phyloP scores from a whole-genome alignment of 2,888 invertebrate species.

The Cephus pygmeus region DNA sequence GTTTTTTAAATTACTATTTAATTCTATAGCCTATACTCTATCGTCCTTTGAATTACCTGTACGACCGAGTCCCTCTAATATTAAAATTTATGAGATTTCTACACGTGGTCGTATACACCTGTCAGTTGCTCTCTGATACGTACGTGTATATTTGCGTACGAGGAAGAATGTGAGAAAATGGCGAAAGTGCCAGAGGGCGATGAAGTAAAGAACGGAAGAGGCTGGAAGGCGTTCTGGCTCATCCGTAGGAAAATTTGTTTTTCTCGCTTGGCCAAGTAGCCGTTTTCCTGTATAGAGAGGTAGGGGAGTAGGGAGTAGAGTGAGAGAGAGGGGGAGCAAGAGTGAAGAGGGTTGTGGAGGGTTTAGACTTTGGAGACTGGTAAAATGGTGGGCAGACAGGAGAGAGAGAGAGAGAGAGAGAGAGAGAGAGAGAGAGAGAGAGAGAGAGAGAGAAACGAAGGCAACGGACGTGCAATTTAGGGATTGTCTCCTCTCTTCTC shows the following conservation, averaged over 20 bases:
- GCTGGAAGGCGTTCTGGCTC: constrained; percentile 7
- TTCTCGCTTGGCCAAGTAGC: constrained; percentile 19
- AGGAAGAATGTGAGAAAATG: not conserved
- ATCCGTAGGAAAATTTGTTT: constrained; percentile 27
- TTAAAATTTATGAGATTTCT: no score
- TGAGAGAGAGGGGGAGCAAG: not conserved
- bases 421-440: no score
- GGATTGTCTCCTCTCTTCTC: constrained; percentile 20
- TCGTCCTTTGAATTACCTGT: not conserved
- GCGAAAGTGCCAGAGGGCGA: constrained; percentile 13
- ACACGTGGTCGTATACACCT: not conserved
- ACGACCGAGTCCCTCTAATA: no score
- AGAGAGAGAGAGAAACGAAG: not conserved
- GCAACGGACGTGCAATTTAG: constrained; percentile 23
- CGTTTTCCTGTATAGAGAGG: not conserved
- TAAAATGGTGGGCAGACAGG: no score
- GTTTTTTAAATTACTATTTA: not conserved
- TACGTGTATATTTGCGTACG: not conserved
- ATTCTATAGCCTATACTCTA: not conserved
- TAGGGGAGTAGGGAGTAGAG: no score
- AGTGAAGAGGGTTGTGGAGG: no score
- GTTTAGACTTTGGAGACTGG: no score
- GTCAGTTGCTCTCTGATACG: not conserved
- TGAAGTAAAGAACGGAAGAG: constrained; percentile 14
- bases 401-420: no score